Conservation (phyloP, 2,113 vertebrate species). For the Atrichornis clamosus region DNA sequence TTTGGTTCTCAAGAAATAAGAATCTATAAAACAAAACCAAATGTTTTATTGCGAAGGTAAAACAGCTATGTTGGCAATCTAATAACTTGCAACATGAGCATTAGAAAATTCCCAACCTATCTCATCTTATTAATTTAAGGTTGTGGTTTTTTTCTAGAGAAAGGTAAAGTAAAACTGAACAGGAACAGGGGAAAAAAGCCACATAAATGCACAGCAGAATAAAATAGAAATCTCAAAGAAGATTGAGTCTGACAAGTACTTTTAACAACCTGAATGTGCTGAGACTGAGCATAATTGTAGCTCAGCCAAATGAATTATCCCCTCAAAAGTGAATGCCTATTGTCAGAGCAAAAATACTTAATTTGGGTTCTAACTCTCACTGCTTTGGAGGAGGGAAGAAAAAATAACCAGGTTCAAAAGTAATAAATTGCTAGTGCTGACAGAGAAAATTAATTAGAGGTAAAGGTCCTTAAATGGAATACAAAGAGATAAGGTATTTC, state of each 20-base stretch:
- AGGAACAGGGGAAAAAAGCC: not conserved
- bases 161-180: not conserved
- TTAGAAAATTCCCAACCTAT: not conserved
- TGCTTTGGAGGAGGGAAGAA: not conserved
- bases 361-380: not conserved
- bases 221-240: not conserved
- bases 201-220: not conserved
- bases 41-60: not conserved
- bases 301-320: not conserved
- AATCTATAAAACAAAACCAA: not conserved
- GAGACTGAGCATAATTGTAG: not conserved
- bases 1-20: not conserved
- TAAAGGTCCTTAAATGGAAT: not conserved
- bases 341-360: not conserved
- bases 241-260: not conserved
- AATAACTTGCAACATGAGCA: not conserved
- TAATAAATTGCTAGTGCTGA: not conserved
- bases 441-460: not conserved
- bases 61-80: not conserved
- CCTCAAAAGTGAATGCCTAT: not conserved
- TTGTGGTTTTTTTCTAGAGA: not conserved
- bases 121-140: not conserved
- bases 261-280: not conserved
- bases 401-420: not conserved
- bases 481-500: not conserved